phyloP scores from a whole-genome alignment of 1,140 invertebrate genomes.

The Listronotus oregonensis region DNA sequence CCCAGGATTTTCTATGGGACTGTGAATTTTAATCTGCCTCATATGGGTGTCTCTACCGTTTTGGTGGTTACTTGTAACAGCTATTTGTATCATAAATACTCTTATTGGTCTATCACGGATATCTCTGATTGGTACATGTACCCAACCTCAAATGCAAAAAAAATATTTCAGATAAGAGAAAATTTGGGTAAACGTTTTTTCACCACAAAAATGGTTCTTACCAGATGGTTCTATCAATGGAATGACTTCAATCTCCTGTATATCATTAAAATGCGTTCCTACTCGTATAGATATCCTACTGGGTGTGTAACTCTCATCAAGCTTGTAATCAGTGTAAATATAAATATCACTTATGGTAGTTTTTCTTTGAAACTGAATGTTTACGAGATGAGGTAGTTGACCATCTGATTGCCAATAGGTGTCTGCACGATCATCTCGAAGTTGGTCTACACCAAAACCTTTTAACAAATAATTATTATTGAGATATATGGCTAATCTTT shows the following conservation, averaged over 20 bases:
- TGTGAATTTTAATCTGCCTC: constrained; percentile 95
- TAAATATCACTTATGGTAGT: constrained; percentile 95
- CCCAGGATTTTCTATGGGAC: constrained; percentile 81
- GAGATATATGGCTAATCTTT: too few species aligned
- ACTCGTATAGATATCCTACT: constrained; percentile 93
- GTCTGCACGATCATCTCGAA: constrained; percentile 92
- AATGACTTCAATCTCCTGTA: constrained; percentile 95
- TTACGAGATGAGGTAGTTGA: constrained; percentile 95
- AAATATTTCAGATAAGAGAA: neutral
- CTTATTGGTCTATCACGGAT: constrained; percentile 84
- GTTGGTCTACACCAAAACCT: constrained; percentile 97
- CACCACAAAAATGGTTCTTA: constrained; percentile 42
- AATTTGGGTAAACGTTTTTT: too few species aligned
- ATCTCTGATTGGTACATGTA: constrained; percentile 90
- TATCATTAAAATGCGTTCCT: constrained; percentile 96
- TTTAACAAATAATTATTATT: constrained; percentile 24
- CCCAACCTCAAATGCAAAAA: constrained; percentile 76
- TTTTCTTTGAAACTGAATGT: constrained; percentile 96
- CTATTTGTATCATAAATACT: constrained; percentile 96
- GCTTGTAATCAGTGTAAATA: constrained; percentile 96
- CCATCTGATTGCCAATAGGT: constrained; percentile 99
- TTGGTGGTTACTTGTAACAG: constrained; percentile 97
- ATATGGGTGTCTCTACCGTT: constrained; percentile 98
- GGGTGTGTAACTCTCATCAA: constrained; percentile 99
- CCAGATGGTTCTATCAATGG: constrained; percentile 90